A percentile compares a stretch with the other conserved stretches of the same genome.
These are phyloP conservation scores for Drosophila nasuta DNA, from an alignment of 1,140 invertebrate genomes.

Conservation along the genomic window DNA sequence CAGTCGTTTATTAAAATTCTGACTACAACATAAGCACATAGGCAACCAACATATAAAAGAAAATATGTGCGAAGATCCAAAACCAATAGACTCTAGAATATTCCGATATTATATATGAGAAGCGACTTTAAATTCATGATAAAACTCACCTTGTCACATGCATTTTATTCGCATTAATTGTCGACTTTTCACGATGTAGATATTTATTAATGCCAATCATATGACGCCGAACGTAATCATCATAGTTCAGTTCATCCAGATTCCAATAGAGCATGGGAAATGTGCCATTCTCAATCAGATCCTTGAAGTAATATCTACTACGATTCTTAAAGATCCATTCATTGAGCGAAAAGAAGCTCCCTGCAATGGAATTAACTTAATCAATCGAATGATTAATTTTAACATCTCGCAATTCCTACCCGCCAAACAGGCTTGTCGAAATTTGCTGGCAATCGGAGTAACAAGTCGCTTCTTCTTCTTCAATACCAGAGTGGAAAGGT, in stretches of 20 bases:
- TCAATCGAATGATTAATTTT: neutral
- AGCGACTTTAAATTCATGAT: neutral
- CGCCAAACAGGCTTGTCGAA: constrained; percentile 91
- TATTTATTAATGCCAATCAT: constrained; percentile 92
- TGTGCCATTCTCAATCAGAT: constrained; percentile 50
- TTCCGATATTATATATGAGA: neutral
- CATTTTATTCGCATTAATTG: constrained; percentile 87
- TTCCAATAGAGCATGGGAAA: constrained; percentile 71
- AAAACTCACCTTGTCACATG: constrained; percentile 87
- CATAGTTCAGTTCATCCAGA: constrained; percentile 87
- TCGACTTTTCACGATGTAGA: constrained; percentile 90
- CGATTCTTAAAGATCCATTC: constrained; percentile 94
- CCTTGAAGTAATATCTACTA: constrained; percentile 89
- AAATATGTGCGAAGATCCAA: constrained; percentile 66
- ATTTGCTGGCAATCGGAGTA: constrained; percentile 92
- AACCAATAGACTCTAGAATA: constrained; percentile 64
- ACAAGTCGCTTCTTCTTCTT: constrained; percentile 93
- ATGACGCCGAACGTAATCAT: constrained; percentile 89
- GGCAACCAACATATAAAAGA: constrained; percentile 50
- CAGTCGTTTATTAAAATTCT: neutral
- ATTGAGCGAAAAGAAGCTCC: constrained; percentile 94
- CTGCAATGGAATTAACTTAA: constrained; percentile 54
- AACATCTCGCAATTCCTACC: constrained; percentile 42
- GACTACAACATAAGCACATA: constrained; percentile 54
- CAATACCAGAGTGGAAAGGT: constrained; percentile 87